A percentile compares a stretch with the other conserved stretches of the same genome.
These are phyloP conservation scores for Lophius piscatorius DNA, from an alignment of 2,113 vertebrate species.

Conservation along the genomic window DNA sequence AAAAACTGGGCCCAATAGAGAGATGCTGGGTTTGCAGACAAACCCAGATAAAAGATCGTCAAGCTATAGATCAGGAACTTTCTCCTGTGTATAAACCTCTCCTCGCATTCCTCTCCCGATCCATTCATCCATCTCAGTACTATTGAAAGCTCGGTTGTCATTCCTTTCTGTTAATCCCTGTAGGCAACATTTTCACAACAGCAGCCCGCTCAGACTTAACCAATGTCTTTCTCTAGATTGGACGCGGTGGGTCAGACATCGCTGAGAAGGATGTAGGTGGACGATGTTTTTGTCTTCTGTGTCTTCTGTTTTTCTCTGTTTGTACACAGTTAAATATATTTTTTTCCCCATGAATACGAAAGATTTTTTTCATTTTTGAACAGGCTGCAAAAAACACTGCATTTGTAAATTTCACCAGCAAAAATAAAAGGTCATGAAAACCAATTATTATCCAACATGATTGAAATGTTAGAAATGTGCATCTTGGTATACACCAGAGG, in stretches of 20 bases:
- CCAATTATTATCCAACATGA: neutral
- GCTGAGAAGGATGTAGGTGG: neutral
- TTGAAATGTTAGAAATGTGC: constrained; percentile 11
- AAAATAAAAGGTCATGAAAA: neutral
- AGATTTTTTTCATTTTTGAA: neutral
- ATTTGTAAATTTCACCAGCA: neutral
- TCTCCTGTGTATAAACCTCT: constrained; percentile 28
- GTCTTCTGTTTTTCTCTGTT: neutral
- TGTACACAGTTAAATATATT: neutral
- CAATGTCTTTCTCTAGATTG: neutral
- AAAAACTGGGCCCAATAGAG: neutral
- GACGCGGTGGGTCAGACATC: constrained; percentile 8
- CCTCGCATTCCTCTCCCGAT: constrained; percentile 18
- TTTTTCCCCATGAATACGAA: neutral
- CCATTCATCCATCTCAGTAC: constrained; percentile 10
- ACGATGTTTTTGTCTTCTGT: neutral
- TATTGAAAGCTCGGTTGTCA: constrained; percentile 13
- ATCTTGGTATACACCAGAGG: no score
- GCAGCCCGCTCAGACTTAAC: constrained; percentile 2
- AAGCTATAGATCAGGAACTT: constrained; percentile 17
- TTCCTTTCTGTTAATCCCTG: constrained; percentile 17
- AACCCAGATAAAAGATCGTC: constrained; percentile 27
- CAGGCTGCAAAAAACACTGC: neutral
- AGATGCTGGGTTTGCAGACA: no score
- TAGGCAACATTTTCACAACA: constrained; percentile 21